Conservation (phyloP, 2,113 vertebrate species). For the Lepus timidus region DNA sequence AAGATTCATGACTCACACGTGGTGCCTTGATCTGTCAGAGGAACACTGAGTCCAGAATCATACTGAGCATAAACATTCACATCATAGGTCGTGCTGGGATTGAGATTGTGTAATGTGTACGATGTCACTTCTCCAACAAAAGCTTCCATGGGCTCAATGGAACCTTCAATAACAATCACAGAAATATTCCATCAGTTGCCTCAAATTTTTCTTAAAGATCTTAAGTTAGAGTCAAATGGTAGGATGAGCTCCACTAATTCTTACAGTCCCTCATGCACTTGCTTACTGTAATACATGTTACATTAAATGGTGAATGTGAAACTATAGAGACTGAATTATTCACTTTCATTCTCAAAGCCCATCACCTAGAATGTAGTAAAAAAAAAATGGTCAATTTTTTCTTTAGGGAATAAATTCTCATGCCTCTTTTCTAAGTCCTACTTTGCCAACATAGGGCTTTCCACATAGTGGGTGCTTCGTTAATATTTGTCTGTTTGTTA, state of each 20-base stretch:
- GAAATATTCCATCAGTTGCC: neutral
- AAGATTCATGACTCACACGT: conserved; percentile 90
- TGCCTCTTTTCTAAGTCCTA: neutral
- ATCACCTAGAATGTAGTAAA: neutral
- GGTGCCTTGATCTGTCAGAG: conserved; percentile 94
- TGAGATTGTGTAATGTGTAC: conserved; percentile 94
- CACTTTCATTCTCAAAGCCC: neutral
- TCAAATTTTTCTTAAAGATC: conserved; percentile 37
- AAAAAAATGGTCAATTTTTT: neutral
- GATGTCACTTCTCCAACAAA: conserved; percentile 97
- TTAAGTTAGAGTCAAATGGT: neutral
- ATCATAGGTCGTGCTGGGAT: conserved; percentile 95
- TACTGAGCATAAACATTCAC: conserved; percentile 96
- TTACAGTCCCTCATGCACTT: neutral
- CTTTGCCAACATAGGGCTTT: conserved; percentile 19
- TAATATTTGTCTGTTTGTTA: neutral
- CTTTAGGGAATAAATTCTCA: neutral
- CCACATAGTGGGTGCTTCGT: neutral
- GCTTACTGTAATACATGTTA: neutral
- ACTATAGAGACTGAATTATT: neutral
- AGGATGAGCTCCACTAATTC: neutral
- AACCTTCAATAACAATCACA: conserved; percentile 87
- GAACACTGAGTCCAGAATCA: conserved; percentile 91
- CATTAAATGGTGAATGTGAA: neutral
- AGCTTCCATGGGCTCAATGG: conserved; percentile 91